Evolutionary conservation across 2,797 vertebrate genomes (phyloP), one percentile per base, ranked within the genome.

Genomic region (Atherinosoma microstoma): DNA sequence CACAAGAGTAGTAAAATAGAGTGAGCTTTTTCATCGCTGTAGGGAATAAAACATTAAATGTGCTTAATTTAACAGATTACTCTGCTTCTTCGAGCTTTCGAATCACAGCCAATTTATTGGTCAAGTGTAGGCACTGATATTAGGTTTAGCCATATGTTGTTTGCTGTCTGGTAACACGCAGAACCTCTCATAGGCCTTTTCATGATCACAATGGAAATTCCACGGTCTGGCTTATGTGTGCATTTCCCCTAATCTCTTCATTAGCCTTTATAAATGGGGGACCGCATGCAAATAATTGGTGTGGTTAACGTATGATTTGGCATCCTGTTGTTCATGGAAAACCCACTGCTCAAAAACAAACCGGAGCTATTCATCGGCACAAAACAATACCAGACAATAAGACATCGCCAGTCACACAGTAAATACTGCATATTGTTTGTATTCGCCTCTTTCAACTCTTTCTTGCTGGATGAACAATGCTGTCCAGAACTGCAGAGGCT

Each of bases 191-290:
- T n/a, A 35, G 70, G 64, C 68, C 73, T 84, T 78, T 80, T 84
- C 70, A 62, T 65, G 59, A 76, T 83, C 80, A 92, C 91, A 94
- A 90, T 87, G 57, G 74, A 85, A 78, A 88, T 88, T 87, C 83
- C 66, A 42, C 29, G 6, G 66, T 80, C 45, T 30, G 47, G 79
- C 75, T 76, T 73, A 73, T 73, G 84, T 86, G 76, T 80, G 86
- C 64, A 58, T 89, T 85, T 79, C 79, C 89, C 84, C 88, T 92
- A 91, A 92, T 92, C 87, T 89, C 78, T 92, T 92, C 91, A 92
- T 95, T 94, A 93, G 87, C 78, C 89, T 92, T 90, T 91, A 93
- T 91, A 94, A 94, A 90, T 91, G 89, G 58, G 79, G 76, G 80
- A 76, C 59, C 78, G 69, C 90, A 94, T 94, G 92, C 92, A 92